Evolutionary conservation across 2,888 invertebrate genomes (phyloP), one percentile per base, ranked within the genome.

Genomic region (Neocrepidodera transversa): DNA sequence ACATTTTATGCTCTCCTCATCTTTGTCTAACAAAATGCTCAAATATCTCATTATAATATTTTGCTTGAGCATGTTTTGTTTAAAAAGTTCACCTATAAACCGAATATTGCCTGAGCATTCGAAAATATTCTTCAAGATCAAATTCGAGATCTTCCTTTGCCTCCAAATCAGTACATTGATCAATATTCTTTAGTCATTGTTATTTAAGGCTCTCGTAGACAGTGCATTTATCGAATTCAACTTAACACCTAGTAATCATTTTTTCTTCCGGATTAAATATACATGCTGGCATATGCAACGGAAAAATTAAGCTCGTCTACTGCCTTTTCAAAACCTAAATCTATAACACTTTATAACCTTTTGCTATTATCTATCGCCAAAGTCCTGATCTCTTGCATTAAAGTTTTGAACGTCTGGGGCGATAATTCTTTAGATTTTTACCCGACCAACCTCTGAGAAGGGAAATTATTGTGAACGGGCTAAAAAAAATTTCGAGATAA

Each of bases 261-360:
- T n/a, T 65, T 69, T 90, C 90, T 82, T 87, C 84, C 83, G 40
- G 93, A 81, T 73, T 89, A 87, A 73, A 87, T 85, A 74, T 93
- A 93, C 85, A 97, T 88, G 38, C 87, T 84, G 1, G 97, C 96
- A 82, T 97, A 97, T 0, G 93, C 92, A 52, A 90, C 89, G n/a
- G 95, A 93, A 78, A 95, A 97, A 71, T 89, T 92, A 0, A 97
- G 97, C 78, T 97, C 97, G 79, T 95, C 93, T 53, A 97, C 91
- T 16, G 97, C 90, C 82, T 97, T 97, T 77, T 96, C 94, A 78
- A 97, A 97, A 2, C 97, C 92, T 50, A 62, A 58, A 36, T 58
- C 58, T 28, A 62, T 62, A n/a, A 62, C 58, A 17, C 62, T 54
- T 70, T 88, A 86, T 52, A 97, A 82, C 69, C 91, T 86, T 52